Conservation (phyloP, 1,140 invertebrate species). For the Scaptodrosophila lebanonensis region DNA sequence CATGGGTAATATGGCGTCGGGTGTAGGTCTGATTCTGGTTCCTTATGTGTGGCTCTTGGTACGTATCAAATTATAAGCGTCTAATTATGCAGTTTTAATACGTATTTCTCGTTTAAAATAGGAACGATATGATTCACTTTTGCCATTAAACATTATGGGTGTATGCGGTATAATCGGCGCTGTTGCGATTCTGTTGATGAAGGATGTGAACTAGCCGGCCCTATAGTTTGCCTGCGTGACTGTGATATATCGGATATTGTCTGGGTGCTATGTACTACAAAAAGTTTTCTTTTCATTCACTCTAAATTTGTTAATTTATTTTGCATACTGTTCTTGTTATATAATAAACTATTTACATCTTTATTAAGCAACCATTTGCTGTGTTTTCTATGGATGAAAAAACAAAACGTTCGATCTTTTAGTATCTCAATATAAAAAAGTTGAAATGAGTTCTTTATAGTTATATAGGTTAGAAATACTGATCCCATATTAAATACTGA, state of each 20-base stretch:
- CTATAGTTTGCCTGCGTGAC: slow-evolving; percentile 34
- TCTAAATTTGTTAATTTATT: too few species aligned
- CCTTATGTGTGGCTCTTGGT: slow-evolving; percentile 86
- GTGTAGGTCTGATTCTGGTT: slow-evolving; percentile 83
- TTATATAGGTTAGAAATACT: too few species aligned
- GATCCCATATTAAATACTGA: too few species aligned
- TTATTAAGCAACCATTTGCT: too few species aligned
- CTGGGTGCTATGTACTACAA: too few species aligned
- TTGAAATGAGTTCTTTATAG: too few species aligned
- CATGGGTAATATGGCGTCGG: slow-evolving; percentile 83
- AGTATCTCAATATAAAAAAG: too few species aligned
- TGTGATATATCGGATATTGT: slow-evolving; percentile 64
- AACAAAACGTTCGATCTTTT: too few species aligned
- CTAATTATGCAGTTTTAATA: slow-evolving; percentile 1
- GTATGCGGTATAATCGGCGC: slow-evolving; percentile 81
- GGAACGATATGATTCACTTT: slow-evolving; percentile 78
- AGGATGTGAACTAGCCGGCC: slow-evolving; percentile 38
- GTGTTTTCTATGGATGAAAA: too few species aligned
- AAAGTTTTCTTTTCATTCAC: too few species aligned
- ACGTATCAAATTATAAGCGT: slow-evolving; percentile 47
- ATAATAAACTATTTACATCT: too few species aligned
- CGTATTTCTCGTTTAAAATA: slow-evolving; percentile 12
- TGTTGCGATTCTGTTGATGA: slow-evolving; percentile 79
- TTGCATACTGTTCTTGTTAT: too few species aligned
- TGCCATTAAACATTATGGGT: slow-evolving; percentile 82